Base-by-base conservation (phyloP, 2,113 vertebrate species). In the Cinclus cinclus region DNA sequence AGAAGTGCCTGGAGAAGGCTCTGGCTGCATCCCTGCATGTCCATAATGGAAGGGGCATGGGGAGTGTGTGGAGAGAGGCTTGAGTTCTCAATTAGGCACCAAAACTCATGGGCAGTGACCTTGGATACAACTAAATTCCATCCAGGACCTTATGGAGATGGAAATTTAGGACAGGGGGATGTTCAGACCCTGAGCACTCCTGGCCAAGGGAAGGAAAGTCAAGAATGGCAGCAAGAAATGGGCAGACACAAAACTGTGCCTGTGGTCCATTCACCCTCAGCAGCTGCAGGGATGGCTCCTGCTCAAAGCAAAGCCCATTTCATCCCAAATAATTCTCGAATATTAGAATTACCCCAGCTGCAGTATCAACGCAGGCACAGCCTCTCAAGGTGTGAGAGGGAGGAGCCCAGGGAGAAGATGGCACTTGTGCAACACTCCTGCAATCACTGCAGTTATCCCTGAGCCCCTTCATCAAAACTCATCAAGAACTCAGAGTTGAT, bases 401-500 rank as follows among this genome's bases (percentile, higher is more conserved):
- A 65, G 11, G 8, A 55, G 58, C 33, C 22, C 77, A 52, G 55
- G 49, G 68, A 27, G 50, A 11, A 15, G 44, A 15, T 1, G 67
- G 47, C 16, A 9, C 63, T 88, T 22, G 18, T 70, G 46, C 27
- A 33, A 4, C 60, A 31, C 37, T 31, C 53, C 85, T 81, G 67
- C 75, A 90, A 68, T 96, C 87, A 77, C 77, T 67, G 70, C 73
- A 70, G 67, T 6, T 9, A 60, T 35, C 65, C 79, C 87, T 22
- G 30, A 68, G 41, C 60, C 78, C 76, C 53, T 88, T 90, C 90
- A 83, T 62, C 81, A 92, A 30, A 83, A 24, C 75, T 92, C 84
- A 82, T 65, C 86, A 60, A 15, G 55, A 56, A 70, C 70, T 42
- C 49, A 52, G 12, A 64, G 69, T 6, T n/a, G 13, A 55, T 59